phyloP scores from a whole-genome alignment of 30 jellyfish, hydroid and myxozoan genomes.

The Catostylus mosaicus region DNA sequence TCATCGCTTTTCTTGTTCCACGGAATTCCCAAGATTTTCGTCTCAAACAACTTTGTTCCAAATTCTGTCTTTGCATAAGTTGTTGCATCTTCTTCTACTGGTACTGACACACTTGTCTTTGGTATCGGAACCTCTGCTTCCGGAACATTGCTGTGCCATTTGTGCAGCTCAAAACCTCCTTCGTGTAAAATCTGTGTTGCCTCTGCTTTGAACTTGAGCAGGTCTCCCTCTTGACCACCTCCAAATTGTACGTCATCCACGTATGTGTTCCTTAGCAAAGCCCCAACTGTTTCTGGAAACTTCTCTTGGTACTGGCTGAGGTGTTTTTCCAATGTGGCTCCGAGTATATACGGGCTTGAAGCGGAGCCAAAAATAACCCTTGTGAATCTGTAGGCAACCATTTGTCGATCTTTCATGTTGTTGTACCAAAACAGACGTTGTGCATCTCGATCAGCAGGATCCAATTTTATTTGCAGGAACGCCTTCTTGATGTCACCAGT shows the following conservation, averaged over 20 bases:
- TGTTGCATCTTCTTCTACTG: no score
- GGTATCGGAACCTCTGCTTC: no score
- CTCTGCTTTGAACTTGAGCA: slow-evolving; percentile 45
- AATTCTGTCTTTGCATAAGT: no score
- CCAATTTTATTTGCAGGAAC: slow-evolving; percentile 48
- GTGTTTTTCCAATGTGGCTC: slow-evolving; percentile 59
- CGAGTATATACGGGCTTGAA: slow-evolving; percentile 52
- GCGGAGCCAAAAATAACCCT: slow-evolving; percentile 58
- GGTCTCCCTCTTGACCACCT: slow-evolving; percentile 31
- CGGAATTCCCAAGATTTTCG: no score
- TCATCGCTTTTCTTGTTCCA: no score
- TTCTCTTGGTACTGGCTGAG: slow-evolving; percentile 48
- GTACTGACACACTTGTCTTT: no score
- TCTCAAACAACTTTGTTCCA: no score
- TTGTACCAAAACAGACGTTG: slow-evolving; percentile 53
- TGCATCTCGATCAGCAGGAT: slow-evolving; percentile 67
- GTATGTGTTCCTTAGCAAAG: slow-evolving; percentile 61
- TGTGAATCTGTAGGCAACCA: slow-evolving; percentile 61
- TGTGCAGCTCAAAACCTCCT: slow-evolving; percentile 59
- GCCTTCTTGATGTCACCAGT: slow-evolving; percentile 72
- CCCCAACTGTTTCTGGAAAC: slow-evolving; percentile 62
- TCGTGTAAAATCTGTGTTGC: slow-evolving; percentile 67
- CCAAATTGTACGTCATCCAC: slow-evolving; percentile 75
- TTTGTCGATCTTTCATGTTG: slow-evolving; percentile 48
- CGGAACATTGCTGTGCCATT: slow-evolving; percentile 82